A percentile compares a stretch with the other conserved stretches of the same genome.
These are phyloP conservation scores for Phylloscopus whistleri DNA, from an alignment of 2,113 vertebrate species.

Conservation along the genomic window DNA sequence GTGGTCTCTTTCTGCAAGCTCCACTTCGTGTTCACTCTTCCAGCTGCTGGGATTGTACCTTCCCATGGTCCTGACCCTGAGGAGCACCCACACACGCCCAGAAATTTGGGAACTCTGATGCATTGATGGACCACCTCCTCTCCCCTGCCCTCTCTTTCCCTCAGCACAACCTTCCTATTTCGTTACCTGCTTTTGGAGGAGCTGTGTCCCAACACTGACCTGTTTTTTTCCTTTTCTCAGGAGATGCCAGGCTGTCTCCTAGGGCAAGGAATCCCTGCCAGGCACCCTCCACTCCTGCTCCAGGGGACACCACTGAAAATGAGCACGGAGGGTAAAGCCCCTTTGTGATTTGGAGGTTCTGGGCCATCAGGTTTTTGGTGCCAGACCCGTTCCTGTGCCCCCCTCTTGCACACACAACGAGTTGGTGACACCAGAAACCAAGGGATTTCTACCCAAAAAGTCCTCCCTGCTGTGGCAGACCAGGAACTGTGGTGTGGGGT, in stretches of 20 bases:
- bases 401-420: fast-evolving
- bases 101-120: not conserved
- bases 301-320: not conserved
- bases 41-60: not conserved
- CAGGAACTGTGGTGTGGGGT: not conserved
- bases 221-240: not conserved
- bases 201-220: not conserved
- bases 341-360: not conserved
- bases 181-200: not conserved
- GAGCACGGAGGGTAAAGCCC: not conserved
- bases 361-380: not conserved
- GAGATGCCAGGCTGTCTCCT: not conserved
- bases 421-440: not conserved
- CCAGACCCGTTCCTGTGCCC: not conserved
- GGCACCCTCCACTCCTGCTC: not conserved
- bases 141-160: not conserved
- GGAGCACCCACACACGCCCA: fast-evolving
- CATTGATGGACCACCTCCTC: not conserved
- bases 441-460: not conserved
- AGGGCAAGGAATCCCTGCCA: not conserved
- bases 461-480: not conserved
- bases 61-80: not conserved
- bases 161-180: not conserved
- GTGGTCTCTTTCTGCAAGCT: not conserved
- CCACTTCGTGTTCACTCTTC: not conserved